Base-by-base conservation (phyloP, 2,797 vertebrate species). In the Brotogeris chrysoptera region DNA sequence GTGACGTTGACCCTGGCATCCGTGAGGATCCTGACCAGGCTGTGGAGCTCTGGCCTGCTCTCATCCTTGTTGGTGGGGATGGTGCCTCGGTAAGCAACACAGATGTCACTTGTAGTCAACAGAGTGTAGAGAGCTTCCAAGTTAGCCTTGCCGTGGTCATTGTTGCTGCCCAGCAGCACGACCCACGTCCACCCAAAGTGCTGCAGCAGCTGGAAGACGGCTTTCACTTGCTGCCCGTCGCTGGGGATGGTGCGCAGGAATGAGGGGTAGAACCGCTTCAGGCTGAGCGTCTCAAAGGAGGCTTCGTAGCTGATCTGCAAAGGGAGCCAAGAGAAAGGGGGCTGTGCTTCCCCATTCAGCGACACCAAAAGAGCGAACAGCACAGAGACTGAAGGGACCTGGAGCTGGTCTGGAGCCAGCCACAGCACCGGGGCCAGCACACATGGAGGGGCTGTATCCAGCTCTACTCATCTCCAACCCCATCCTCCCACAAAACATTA, bases 101-200 rank as follows among this genome's bases (percentile, higher is more conserved):
- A 99, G 81, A 98, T 97, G 0, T 97, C 55, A 3, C 91, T 96
- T 4, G 53, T 5, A 0, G 43, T 50, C 20, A 98, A 97, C 70
- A 86, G 73, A 10, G 96, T 80, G 6, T 96, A 81, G 90, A 99
- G 98, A 3, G 97, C 61, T 1, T 93, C 87, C 6, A 95, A 28
- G 2, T 98, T 97, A 0, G 97, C 92, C 27, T 46, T 92, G 47
- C 99, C 98, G 0, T 98, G 98, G 70, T 88, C 70, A 0, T 98
- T 94, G 2, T 98, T 74, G 0, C 97, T 98, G 92, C 98, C 94
- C 16, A 99, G 93, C 66, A 98, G 96, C 0, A 98, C 98, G 9
- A 99, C 97, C 98, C 98, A 99, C 5, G 92, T 97, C 99, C 99
- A 99, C 5, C 94, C 28, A 5, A 99, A 99, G 27, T 69, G 92